Evolutionary conservation across 2,888 invertebrate species (phyloP), one percentile per base, ranked within the genome.

Genomic region (Hypercompe scribonia): DNA sequence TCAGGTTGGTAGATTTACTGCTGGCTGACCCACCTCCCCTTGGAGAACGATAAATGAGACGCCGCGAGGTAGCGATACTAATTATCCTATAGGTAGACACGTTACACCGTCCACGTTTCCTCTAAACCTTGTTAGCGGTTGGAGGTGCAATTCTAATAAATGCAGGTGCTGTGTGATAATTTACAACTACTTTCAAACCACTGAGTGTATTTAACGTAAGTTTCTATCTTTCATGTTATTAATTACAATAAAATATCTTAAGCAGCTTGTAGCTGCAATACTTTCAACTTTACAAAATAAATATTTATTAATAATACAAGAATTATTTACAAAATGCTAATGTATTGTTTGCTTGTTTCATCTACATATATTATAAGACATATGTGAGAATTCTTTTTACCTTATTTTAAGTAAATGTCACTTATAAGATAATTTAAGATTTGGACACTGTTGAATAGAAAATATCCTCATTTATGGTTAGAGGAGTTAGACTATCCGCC

Each of bases 1-100:
- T 94, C 94, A 94, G 94, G 94, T 95, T 92, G 91, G 92, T 92
- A 94, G 94, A 95, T 95, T 95, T 95, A 95, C 92, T 93, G 94
- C 93, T 88, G 88, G 93, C 95, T 94, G 94, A 95, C 95, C 95
- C 91, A 90, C 91, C 94, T 92, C 95, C 94, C 94, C 78, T 88
- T 86, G 91, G 94, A 91, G 92, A 82, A 92, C 91, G 94, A 94
- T 95, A 94, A 94, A 95, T 94, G 95, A 94, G 94, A 93, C 91
- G 93, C 91, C 92, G 90, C 93, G 90, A 92, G 93, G 93, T 92
- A 94, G 94, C 93, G 93, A 94, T 95, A 95, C 95, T 94, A 94
- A 95, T 95, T 95, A 95, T 94, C 92, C 92, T 93, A 94, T 93
- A 92, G 90, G 89, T 91, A 92, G 91, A 90, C 89, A 88, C 90